Base-by-base conservation (phyloP, 2,797 vertebrate species). In the Oophaga sylvatica region DNA sequence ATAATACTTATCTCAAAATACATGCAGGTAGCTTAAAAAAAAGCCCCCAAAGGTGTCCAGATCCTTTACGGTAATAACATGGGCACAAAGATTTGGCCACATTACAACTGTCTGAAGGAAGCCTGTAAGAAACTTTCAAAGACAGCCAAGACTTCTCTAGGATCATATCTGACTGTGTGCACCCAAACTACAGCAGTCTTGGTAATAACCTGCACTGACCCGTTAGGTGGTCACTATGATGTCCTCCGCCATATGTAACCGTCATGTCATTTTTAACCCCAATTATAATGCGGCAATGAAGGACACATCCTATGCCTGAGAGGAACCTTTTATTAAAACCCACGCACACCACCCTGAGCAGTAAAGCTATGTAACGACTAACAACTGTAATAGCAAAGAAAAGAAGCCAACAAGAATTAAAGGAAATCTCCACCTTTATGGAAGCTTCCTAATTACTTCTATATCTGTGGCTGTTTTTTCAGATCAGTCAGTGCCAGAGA, bases 351-450 rank as follows among this genome's bases (percentile, higher is more conserved):
- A 12, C 53, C 45, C 65, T 59, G 56, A 83, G 53, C 63, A 29
- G 31, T 56, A 82, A 29, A 20, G 45, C 57, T 26, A 67, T 13
- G 15, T 6, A 65, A 4, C 22, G 62, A 29, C 62, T 82, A 48
- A 31, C 35, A 65, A 62, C 15, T 22, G n/a, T 17, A 53, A 73
- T 67, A 35, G 29, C 29, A 59, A 70, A 5, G 5, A 45, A 60
- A 73, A 73, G 60, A 62, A 41, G 41, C 22, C 9, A 75, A 73
- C 16, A 75, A 26, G 73, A 76, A 77, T 29, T 1, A 56, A 77
- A 77, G 75, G 75, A 77, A 77, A 77, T 77, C 75, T 77, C 45
- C 75, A 53, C 75, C 75, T 77, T 56, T 26, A 5, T 8, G n/a
- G 73, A 48, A 48, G 48, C 15, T 22, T 53, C 19, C 71, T 48